phyloP scores from a whole-genome alignment of 1,140 invertebrate genomes.

The Schlechtendalia chinensis region DNA sequence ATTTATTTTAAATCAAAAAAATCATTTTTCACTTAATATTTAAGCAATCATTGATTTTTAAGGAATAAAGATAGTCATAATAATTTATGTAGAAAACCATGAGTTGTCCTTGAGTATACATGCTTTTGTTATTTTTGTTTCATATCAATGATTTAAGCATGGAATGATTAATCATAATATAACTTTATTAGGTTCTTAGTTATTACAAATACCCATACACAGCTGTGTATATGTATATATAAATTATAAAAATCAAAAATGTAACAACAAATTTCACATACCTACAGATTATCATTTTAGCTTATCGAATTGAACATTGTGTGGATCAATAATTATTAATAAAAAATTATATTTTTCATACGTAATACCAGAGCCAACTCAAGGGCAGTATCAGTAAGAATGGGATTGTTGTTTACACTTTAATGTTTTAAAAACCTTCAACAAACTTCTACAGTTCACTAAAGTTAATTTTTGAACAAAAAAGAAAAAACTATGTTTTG shows the following conservation, averaged over 20 bases:
- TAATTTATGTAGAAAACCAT: not conserved
- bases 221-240: too few relatives aligned
- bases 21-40: not conserved
- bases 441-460: not conserved
- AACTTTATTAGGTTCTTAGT: not conserved
- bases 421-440: not conserved
- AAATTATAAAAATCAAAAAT: too few relatives aligned
- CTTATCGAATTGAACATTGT: not conserved
- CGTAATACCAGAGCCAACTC: not conserved
- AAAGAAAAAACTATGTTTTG: too few relatives aligned
- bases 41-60: not conserved
- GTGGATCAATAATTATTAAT: too few relatives aligned
- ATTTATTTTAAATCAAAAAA: not conserved
- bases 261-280: not conserved
- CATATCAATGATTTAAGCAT: not conserved
- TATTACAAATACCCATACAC: not conserved
- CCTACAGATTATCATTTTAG: not conserved
- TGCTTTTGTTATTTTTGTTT: not conserved
- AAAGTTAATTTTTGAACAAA: too few relatives aligned
- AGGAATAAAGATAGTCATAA: not conserved
- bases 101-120: conserved; percentile 6
- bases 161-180: conserved; percentile 1
- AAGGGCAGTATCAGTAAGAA: not conserved
- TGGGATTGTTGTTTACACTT: not conserved
- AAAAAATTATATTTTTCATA: not conserved